Conservation (phyloP, 2,888 invertebrate genomes). For the Ophion ventricosus region DNA sequence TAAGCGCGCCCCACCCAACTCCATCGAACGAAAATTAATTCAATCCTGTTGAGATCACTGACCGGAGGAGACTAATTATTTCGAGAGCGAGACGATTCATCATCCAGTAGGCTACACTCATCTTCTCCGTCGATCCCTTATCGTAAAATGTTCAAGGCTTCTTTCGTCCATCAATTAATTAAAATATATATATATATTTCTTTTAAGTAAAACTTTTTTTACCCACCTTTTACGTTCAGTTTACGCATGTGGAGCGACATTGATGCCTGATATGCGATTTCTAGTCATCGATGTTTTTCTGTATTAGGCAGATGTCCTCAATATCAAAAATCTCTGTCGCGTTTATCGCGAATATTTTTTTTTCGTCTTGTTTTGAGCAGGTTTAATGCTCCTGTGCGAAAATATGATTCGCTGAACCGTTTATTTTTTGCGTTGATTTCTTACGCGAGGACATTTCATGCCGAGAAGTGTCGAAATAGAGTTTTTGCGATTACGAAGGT, state of each 20-base stretch:
- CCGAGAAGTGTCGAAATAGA: slow-evolving; percentile 3
- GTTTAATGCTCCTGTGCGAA: not conserved
- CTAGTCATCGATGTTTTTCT: too few species aligned
- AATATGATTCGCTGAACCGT: not conserved
- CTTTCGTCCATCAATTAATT: slow-evolving; percentile 10
- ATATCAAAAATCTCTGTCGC: too few species aligned
- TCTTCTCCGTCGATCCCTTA: not conserved
- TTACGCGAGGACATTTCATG: too few species aligned
- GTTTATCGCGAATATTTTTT: too few species aligned
- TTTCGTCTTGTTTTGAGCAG: too few species aligned
- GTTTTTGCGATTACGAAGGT: slow-evolving; percentile 14
- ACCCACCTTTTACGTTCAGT: too few species aligned
- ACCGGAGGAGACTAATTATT: slow-evolving; percentile 41
- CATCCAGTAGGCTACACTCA: slow-evolving; percentile 6
- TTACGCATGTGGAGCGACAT: too few species aligned
- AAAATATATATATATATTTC: not conserved
- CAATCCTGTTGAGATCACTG: slow-evolving; percentile 26
- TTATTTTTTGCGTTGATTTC: not conserved
- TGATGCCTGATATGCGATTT: too few species aligned
- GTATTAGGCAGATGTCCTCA: too few species aligned
- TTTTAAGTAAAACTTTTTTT: too few species aligned
- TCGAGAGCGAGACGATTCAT: slow-evolving; percentile 45
- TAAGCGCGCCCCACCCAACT: slow-evolving; percentile 2
- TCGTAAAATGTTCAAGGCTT: not conserved
- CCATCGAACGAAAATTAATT: slow-evolving; percentile 49